Conservation (phyloP, 1,140 invertebrate genomes). For the Ruditapes philippinarum region DNA sequence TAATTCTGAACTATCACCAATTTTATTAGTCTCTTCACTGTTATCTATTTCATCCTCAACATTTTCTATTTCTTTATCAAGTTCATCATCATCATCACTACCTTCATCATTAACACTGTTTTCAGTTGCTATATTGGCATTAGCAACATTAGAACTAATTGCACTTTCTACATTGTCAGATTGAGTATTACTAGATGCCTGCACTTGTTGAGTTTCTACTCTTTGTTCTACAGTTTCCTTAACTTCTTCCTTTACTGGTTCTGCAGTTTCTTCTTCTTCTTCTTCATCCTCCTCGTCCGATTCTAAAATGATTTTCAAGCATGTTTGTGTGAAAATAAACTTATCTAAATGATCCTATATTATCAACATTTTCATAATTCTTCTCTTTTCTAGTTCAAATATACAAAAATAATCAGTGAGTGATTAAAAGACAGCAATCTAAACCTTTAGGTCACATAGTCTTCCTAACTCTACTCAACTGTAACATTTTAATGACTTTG, state of each 20-base stretch:
- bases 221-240: background rate
- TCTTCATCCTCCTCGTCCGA: slow-evolving; percentile 35
- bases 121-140: background rate
- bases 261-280: slow-evolving; percentile 11
- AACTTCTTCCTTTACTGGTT: slow-evolving; percentile 5
- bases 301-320: background rate
- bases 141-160: background rate
- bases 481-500: too few relatives aligned
- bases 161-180: background rate
- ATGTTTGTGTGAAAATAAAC: too few relatives aligned
- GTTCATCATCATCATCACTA: background rate
- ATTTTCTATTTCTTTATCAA: slow-evolving; percentile 19
- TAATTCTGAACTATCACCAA: background rate
- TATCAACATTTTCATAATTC: too few relatives aligned
- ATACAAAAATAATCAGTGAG: too few relatives aligned
- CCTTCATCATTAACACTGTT: background rate
- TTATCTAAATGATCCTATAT: too few relatives aligned
- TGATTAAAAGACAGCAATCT: too few relatives aligned
- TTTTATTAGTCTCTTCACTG: slow-evolving; percentile 1
- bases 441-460: too few relatives aligned
- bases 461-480: too few relatives aligned
- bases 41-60: background rate
- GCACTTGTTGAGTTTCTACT: background rate
- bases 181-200: background rate
- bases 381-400: too few relatives aligned